Conservation (phyloP, 2,113 vertebrate species). For the Centropristis striata region DNA sequence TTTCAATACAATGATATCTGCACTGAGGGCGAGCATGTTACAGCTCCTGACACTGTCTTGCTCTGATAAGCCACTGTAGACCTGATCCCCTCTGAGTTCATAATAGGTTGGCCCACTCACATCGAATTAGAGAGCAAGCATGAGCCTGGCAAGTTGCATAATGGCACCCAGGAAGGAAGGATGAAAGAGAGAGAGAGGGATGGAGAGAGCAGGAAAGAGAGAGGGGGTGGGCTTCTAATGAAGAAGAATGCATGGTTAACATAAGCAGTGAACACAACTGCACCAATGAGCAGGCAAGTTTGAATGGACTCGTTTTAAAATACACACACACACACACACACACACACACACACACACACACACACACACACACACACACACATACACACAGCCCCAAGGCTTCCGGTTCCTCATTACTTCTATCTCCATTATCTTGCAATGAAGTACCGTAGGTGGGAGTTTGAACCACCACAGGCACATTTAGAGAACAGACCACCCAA, state of each 20-base stretch:
- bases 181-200: background rate
- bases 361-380: conserved; percentile 34
- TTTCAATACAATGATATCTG: conserved; percentile 57
- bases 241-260: conserved; percentile 38
- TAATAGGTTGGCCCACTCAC: conserved; percentile 69
- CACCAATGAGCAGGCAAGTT: conserved; percentile 28
- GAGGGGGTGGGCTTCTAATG: conserved; percentile 3
- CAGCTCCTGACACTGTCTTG: conserved; percentile 58
- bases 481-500: conserved; percentile 48
- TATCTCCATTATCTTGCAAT: conserved; percentile 53
- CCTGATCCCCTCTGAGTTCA: conserved; percentile 67
- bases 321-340: conserved; percentile 11
- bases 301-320: conserved; percentile 41
- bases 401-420: conserved; percentile 41
- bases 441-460: conserved; percentile 30
- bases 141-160: conserved; percentile 60
- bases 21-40: conserved; percentile 26
- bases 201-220: background rate
- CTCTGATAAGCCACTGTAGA: conserved; percentile 71
- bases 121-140: conserved; percentile 45
- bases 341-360: conserved; percentile 35
- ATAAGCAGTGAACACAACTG: conserved; percentile 15
- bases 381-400: background rate
- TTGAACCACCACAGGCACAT: conserved; percentile 18
- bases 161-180: conserved; percentile 31